A percentile compares a stretch with the other conserved stretches of the same genome.
Evolutionary conservation across 2,888 invertebrate genomes (phyloP).

Genomic region (Pedicia rivosa): DNA sequence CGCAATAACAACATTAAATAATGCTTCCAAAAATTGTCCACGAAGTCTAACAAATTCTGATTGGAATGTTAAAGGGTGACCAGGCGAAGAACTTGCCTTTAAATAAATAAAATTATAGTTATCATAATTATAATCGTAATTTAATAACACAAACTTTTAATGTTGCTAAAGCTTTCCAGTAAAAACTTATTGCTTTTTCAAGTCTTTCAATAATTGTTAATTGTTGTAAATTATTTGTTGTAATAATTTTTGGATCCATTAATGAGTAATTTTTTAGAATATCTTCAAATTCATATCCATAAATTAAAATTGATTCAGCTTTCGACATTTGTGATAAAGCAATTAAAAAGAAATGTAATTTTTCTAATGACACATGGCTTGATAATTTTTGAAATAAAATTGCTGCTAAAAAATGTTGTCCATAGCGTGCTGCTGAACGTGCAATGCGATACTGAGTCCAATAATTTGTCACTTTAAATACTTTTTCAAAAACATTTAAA

Average conservation of each 20-base stretch:
- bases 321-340: slow-evolving; percentile 61
- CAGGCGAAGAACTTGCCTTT: slow-evolving; percentile 32
- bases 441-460: slow-evolving; percentile 82
- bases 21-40: slow-evolving; percentile 52
- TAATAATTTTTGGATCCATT: slow-evolving; percentile 19
- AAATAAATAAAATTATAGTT: slow-evolving; percentile 19
- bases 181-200: slow-evolving; percentile 38
- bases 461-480: slow-evolving; percentile 41
- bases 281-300: slow-evolving; percentile 32
- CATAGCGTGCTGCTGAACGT: slow-evolving; percentile 72
- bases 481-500: slow-evolving; percentile 39
- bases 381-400: slow-evolving; percentile 44
- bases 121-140: background rate
- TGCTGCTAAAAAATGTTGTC: slow-evolving; percentile 58
- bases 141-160: slow-evolving; percentile 10
- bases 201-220: slow-evolving; percentile 35
- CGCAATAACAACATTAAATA: slow-evolving; percentile 30
- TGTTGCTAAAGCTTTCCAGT: slow-evolving; percentile 47
- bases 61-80: slow-evolving; percentile 40
- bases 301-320: slow-evolving; percentile 50
- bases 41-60: slow-evolving; percentile 61
- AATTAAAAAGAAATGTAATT: slow-evolving; percentile 75
- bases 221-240: slow-evolving; percentile 16
- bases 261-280: slow-evolving; percentile 24
- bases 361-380: slow-evolving; percentile 65